Percentiles rank a stretch among this genome's conserved stretches.
Evolutionary conservation across 2,888 invertebrate species (phyloP).

Genomic region (Agrochola lota): DNA sequence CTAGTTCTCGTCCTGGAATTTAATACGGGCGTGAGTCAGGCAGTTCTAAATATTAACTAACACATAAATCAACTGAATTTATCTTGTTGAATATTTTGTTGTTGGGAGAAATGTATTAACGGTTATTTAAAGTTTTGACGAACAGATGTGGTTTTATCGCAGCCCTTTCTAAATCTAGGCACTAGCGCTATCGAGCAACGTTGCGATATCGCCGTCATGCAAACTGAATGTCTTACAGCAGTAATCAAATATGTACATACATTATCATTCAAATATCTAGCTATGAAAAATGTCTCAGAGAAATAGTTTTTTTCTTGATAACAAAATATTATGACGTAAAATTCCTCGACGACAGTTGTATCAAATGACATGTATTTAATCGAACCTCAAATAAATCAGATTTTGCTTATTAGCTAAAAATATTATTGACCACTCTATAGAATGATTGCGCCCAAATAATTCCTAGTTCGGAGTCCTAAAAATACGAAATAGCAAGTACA

Average conservation of each 20-base stretch:
- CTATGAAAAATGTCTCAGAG: background rate
- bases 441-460: no score
- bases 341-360: background rate
- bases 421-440: no score
- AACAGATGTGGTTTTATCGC: slow-evolving; percentile 20
- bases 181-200: background rate
- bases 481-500: no score
- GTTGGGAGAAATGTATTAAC: slow-evolving; percentile 31
- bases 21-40: slow-evolving; percentile 32
- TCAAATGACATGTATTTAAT: background rate
- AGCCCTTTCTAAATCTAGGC: background rate
- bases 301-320: slow-evolving; percentile 9
- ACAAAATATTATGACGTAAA: slow-evolving; percentile 3
- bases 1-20: slow-evolving; percentile 38
- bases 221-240: slow-evolving; percentile 10
- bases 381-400: no score
- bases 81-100: slow-evolving; percentile 38
- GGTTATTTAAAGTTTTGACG: slow-evolving; percentile 22
- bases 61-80: slow-evolving; percentile 58
- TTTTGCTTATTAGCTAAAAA: no score
- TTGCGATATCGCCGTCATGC: slow-evolving; percentile 2
- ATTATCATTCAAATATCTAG: slow-evolving; percentile 25
- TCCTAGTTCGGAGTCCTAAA: no score
- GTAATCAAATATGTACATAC: slow-evolving; percentile 33
- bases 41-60: slow-evolving; percentile 52